Conservation (phyloP, 64 coral and sea anemone genomes). For the Cladopsammia gracilis region DNA sequence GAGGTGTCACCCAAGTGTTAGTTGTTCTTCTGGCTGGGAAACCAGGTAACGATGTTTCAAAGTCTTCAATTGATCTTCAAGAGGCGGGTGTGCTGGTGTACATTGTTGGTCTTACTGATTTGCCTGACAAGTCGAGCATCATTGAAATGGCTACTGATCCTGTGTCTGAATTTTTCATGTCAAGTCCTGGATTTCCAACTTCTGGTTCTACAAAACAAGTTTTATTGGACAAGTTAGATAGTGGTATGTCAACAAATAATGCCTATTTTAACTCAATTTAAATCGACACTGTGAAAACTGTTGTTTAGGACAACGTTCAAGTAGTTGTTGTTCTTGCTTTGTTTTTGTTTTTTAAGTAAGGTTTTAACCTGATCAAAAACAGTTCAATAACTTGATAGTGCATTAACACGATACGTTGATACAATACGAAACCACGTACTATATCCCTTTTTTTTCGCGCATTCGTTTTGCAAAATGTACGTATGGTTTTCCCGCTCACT, state of each 20-base stretch:
- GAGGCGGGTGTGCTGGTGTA: constrained; percentile 35
- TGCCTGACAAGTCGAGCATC: background rate
- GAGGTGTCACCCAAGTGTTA: constrained; percentile 9
- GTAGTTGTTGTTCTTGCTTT: too few relatives aligned
- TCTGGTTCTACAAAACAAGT: background rate
- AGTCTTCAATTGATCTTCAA: background rate
- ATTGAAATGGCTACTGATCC: constrained; percentile 7
- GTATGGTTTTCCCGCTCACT: too few relatives aligned
- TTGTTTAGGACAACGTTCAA: too few relatives aligned
- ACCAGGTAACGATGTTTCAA: constrained; percentile 43
- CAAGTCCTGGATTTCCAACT: constrained; percentile 13
- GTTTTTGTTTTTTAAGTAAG: too few relatives aligned
- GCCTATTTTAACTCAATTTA: background rate
- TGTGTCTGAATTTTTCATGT: constrained; percentile 41
- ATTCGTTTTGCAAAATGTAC: too few relatives aligned
- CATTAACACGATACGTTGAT: too few relatives aligned
- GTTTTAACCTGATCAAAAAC: too few relatives aligned
- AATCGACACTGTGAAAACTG: background rate
- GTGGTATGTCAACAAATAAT: background rate
- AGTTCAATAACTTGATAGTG: too few relatives aligned
- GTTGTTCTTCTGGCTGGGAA: constrained; percentile 38
- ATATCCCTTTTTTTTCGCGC: too few relatives aligned
- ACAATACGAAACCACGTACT: too few relatives aligned
- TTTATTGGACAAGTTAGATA: constrained; percentile 1
- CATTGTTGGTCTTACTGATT: constrained; percentile 12